These are phyloP conservation scores for Poeciliopsis gracilis DNA, from an alignment of 2,797 vertebrate species.

Conservation along the genomic window DNA sequence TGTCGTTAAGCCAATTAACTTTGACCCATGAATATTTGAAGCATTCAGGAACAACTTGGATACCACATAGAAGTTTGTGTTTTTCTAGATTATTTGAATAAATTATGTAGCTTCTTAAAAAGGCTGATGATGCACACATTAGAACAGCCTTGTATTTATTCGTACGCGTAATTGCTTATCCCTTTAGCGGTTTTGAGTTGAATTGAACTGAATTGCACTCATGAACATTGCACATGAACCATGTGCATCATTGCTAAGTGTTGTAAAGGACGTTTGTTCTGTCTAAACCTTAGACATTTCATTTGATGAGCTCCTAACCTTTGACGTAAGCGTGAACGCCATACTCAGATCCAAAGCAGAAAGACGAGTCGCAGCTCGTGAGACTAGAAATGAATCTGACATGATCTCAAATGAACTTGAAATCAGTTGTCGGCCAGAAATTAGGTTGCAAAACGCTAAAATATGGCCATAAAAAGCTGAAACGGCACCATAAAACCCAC, in stretches of 20 bases:
- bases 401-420: not conserved
- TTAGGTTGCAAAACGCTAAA: not conserved
- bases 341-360: not conserved
- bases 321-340: no score
- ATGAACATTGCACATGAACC: not conserved
- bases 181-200: not conserved
- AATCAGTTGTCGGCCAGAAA: not conserved
- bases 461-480: not conserved
- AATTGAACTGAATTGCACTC: not conserved
- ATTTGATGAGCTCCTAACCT: not conserved
- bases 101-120: not conserved
- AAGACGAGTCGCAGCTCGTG: not conserved
- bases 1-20: not conserved
- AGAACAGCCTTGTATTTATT: not conserved
- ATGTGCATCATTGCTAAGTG: not conserved
- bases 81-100: not conserved
- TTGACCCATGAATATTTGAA: not conserved
- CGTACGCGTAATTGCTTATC: not conserved
- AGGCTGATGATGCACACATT: not conserved
- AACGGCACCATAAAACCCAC: not conserved
- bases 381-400: not conserved
- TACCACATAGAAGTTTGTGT: not conserved
- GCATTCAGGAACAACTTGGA: not conserved
- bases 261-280: not conserved
- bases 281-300: not conserved